Evolutionary conservation across 2,113 vertebrate species (phyloP).

Genomic region (Artemisiospiza belli): DNA sequence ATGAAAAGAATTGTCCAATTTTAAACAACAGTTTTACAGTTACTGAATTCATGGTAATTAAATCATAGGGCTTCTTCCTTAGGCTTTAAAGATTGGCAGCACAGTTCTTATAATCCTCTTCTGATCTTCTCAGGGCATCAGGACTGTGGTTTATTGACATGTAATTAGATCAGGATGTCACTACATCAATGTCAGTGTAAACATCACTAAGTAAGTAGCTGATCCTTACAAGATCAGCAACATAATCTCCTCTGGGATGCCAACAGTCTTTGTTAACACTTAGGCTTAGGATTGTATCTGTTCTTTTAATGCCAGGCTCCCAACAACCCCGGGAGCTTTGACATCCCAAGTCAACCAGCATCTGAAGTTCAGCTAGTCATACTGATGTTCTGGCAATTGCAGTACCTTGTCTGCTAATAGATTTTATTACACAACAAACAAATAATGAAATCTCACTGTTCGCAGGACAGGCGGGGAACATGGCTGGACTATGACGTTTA

Average conservation of each 20-base stretch:
- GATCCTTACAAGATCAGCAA: conserved; percentile 83
- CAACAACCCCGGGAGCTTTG: conserved; percentile 8
- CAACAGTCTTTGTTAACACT: conserved; percentile 74
- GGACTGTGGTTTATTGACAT: conserved; percentile 85
- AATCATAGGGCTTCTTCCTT: conserved; percentile 40
- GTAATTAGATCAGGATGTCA: conserved; percentile 88
- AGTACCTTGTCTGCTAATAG: neutral
- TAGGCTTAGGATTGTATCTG: conserved; percentile 55
- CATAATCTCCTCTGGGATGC: conserved; percentile 84
- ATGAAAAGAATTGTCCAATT: neutral
- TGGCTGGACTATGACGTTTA: neutral
- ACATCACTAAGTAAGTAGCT: conserved; percentile 75
- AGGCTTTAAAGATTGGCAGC: conserved; percentile 58
- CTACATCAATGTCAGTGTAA: conserved; percentile 82
- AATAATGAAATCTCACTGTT: neutral
- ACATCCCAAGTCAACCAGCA: neutral
- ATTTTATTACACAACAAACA: neutral
- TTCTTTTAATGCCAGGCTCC: conserved; percentile 18
- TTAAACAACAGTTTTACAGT: conserved; percentile 14
- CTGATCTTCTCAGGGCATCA: conserved; percentile 72
- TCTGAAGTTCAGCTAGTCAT: neutral
- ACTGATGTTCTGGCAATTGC: neutral
- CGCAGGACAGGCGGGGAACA: fast-evolving
- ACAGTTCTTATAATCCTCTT: conserved; percentile 77
- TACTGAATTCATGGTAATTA: conserved; percentile 35